Base-by-base conservation (phyloP, 2,797 vertebrate species). In the Rousettus madagascariensis region DNA sequence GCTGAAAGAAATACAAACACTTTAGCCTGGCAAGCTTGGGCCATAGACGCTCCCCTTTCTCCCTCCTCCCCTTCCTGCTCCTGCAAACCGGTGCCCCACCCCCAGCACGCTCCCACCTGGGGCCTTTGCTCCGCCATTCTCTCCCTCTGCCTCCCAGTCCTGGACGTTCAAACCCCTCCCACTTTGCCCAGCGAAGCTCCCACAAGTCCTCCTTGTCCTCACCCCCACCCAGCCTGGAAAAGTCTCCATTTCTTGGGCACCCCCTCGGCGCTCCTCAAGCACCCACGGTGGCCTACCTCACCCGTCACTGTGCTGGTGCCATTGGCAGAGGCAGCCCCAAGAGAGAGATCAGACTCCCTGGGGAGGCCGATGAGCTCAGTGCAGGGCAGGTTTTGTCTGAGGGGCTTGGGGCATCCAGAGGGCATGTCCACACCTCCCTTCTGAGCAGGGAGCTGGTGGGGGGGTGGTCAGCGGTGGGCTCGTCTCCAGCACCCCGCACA, bases 241-340 rank as follows among this genome's bases (percentile, higher is more conserved):
- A 53, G 17, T 30, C 28, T 59, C 61, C 36, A 30, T 59, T 69
- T 55, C 78, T 41, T 5, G 12, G 28, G 53, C 10, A 7, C 8
- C 49, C 19, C 57, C 0, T 0, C 6, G 22, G 41, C 38, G 10
- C 46, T 33, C 8, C 49, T 66, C 17, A 0, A 0, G 2, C 12
- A 22, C 8, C 65, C 57, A 20, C 3, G 0, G 0, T 19, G 13
- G 22, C 66, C 74, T 0, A 17, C 26, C 33, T 91, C 15, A 36
- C 26, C 68, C 3, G 3, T 36, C 55, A 16, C 13, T 30, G 28
- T 74, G 51, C n/a, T 4, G 12, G 4, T 2, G 4, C 72, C 8
- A 0, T 41, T 11, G 41, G 41, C 74, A 71, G 53, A 75, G 43
- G 63, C 0, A 9, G 17, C 6, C 59, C 57, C 1, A 0, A 33